Evolutionary conservation across 2,113 vertebrate genomes (phyloP).

Genomic region (Ciconia boyciana): DNA sequence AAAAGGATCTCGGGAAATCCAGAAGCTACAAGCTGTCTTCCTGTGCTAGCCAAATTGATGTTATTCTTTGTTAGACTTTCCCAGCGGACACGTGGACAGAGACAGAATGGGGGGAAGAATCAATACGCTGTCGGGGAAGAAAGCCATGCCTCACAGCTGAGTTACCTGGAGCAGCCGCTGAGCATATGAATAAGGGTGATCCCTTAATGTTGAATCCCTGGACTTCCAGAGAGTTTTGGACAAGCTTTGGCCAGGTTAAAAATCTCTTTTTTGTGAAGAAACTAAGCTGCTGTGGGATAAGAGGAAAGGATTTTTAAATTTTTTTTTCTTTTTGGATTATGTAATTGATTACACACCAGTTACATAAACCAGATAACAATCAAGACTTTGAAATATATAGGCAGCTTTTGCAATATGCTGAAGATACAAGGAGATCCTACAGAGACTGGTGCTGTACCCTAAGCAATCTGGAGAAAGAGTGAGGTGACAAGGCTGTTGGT

Average conservation of each 20-base stretch:
- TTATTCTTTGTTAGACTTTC: not conserved
- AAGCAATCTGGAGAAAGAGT: rapidly evolving
- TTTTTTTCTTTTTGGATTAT: not conserved
- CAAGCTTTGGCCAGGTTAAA: not conserved
- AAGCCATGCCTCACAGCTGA: not conserved
- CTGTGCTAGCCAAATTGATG: not conserved
- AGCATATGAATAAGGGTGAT: not conserved
- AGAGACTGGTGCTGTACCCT: not conserved
- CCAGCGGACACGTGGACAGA: rapidly evolving
- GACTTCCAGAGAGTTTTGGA: not conserved
- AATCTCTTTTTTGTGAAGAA: not conserved
- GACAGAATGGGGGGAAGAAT: not conserved
- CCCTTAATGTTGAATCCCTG: not conserved
- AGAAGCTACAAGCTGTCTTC: not conserved
- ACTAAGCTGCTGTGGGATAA: not conserved
- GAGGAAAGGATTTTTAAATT: not conserved
- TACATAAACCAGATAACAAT: not conserved
- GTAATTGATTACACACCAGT: not conserved
- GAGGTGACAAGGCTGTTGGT: not conserved
- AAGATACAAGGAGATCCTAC: not conserved
- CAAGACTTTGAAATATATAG: not conserved
- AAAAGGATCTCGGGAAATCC: not conserved
- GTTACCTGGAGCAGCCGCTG: not conserved
- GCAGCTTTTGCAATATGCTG: not conserved
- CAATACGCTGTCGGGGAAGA: not conserved